These are phyloP conservation scores for Pogonocichla stellata DNA, from an alignment of 2,113 vertebrate species.

Conservation along the genomic window DNA sequence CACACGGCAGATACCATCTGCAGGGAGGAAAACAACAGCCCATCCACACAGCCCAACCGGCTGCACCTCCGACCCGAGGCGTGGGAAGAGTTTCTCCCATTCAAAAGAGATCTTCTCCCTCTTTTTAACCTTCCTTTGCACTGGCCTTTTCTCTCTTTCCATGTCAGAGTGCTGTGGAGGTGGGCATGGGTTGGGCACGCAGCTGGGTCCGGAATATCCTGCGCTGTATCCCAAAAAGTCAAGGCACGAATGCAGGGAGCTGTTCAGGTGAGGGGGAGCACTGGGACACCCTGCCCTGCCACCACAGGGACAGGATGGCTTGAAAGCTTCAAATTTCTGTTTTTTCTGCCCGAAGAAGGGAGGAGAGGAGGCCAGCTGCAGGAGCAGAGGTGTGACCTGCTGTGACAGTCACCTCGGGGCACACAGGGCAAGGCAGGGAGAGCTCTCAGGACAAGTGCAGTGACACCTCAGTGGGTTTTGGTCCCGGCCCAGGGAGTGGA, in stretches of 20 bases:
- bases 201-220: neutral
- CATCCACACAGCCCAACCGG: neutral
- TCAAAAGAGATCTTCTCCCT: neutral
- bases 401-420: neutral
- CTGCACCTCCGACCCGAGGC: neutral
- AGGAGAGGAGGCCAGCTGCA: neutral
- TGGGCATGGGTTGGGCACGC: neutral
- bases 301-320: neutral
- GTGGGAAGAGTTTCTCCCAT: neutral
- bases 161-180: neutral
- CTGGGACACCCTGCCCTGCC: neutral
- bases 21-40: neutral
- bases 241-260: slow-evolving; percentile 12
- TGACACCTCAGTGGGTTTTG: neutral
- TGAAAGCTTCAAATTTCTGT: neutral
- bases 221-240: neutral
- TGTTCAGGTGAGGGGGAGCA: neutral
- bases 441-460: neutral
- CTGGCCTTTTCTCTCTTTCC: neutral
- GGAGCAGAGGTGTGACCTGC: neutral
- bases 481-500: neutral
- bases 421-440: neutral
- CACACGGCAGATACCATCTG: neutral
- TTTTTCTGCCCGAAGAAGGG: neutral
- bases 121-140: neutral